Percentiles rank a stretch among this genome's conserved stretches.
These are phyloP conservation scores for Stegophylla sp. DNA, from an alignment of 2,888 invertebrate species.

Conservation along the genomic window DNA sequence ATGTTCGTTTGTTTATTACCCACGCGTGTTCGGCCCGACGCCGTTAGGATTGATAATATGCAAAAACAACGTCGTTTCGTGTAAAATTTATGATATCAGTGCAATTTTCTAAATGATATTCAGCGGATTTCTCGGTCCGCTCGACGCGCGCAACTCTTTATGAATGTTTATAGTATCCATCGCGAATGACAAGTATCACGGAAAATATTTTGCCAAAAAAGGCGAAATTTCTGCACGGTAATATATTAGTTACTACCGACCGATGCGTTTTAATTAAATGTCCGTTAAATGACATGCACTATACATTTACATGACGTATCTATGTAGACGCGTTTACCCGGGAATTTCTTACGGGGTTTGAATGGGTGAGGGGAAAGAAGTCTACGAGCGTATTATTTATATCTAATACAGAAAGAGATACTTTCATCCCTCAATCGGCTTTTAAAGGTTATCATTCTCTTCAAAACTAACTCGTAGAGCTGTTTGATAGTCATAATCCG, in stretches of 20 bases:
- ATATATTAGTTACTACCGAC: conserved; percentile 1
- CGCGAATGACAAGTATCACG: conserved; percentile 29
- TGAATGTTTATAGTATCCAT: conserved; percentile 33
- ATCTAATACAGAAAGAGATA: too few species aligned
- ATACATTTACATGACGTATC: not conserved
- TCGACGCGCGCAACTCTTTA: not conserved
- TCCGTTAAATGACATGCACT: conserved; percentile 3
- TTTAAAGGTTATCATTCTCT: too few species aligned
- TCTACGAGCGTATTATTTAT: too few species aligned
- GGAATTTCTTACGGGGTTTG: too few species aligned
- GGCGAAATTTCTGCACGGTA: not conserved
- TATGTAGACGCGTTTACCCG: too few species aligned
- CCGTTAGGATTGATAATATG: not conserved
- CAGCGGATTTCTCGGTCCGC: conserved; percentile 27
- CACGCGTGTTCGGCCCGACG: not conserved
- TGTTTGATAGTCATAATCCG: too few species aligned
- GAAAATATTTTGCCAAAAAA: conserved; percentile 23
- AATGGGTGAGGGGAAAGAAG: too few species aligned
- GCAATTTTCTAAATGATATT: conserved; percentile 43
- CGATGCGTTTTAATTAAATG: not conserved
- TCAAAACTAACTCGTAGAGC: too few species aligned
- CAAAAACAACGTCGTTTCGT: not conserved
- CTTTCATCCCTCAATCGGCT: too few species aligned
- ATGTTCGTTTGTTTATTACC: not conserved
- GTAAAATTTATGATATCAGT: conserved; percentile 6